Evolutionary conservation across 2,888 invertebrate genomes (phyloP).

Genomic region (Drosophila paracracens): DNA sequence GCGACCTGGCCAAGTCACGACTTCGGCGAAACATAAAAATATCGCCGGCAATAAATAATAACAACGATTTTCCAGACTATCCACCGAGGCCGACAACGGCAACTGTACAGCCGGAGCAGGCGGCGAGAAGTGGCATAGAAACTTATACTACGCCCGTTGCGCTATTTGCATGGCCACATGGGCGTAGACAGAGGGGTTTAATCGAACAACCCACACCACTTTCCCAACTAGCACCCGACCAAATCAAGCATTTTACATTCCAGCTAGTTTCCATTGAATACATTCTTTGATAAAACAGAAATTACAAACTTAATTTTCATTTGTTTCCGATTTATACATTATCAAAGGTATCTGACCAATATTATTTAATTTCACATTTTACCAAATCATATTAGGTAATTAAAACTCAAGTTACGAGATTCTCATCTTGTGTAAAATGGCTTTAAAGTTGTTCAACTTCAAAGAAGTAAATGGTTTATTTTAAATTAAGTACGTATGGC

Average conservation of each 20-base stretch:
- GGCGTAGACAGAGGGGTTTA: background rate
- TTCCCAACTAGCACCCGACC: background rate
- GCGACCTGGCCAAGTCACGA: conserved; percentile 77
- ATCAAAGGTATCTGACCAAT: no score
- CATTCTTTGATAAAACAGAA: background rate
- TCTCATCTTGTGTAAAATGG: background rate
- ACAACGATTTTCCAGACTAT: conserved; percentile 82
- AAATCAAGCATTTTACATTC: background rate
- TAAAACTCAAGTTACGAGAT: background rate
- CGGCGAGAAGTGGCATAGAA: conserved; percentile 1
- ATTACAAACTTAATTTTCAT: background rate
- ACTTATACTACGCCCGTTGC: conserved; percentile 59
- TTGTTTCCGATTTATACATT: background rate
- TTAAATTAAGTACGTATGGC: background rate
- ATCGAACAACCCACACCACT: background rate
- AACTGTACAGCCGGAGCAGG: conserved; percentile 10
- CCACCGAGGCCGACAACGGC: conserved; percentile 51
- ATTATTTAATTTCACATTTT: background rate
- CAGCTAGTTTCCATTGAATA: background rate
- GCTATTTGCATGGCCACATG: conserved; percentile 66
- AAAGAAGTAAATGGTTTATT: background rate
- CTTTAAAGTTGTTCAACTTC: background rate
- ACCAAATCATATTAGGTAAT: background rate
- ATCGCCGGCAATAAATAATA: conserved; percentile 81
- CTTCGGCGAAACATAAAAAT: conserved; percentile 81